phyloP scores from a whole-genome alignment of 1,140 invertebrate species.

The Monochamus saltuarius region DNA sequence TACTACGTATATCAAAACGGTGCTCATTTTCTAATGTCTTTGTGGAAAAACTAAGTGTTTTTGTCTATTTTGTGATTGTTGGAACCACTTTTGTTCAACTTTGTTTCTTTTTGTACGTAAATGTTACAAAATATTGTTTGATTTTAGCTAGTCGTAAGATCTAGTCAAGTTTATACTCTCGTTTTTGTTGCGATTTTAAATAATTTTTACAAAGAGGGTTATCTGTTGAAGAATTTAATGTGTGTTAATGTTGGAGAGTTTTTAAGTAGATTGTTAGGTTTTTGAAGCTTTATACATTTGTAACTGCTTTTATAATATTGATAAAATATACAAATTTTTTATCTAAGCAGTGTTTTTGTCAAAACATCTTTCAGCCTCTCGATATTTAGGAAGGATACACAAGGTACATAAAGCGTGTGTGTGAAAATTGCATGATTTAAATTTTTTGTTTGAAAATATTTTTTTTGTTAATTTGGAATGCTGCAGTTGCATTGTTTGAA shows the following conservation, averaged over 20 bases:
- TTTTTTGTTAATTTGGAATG: background rate
- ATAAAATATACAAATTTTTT: conserved; percentile 31
- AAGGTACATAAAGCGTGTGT: background rate
- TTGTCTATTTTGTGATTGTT: background rate
- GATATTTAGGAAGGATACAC: no score
- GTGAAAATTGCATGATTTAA: background rate
- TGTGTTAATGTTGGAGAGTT: conserved; percentile 37
- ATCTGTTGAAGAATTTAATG: conserved; percentile 29
- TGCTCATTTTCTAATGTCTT: conserved; percentile 13
- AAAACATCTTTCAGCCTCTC: conserved; percentile 6
- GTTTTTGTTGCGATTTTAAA: conserved; percentile 2
- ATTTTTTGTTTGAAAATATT: background rate
- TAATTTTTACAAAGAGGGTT: conserved; percentile 9
- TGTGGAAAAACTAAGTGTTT: conserved; percentile 3
- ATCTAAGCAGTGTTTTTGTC: conserved; percentile 15
- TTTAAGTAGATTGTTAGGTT: conserved; percentile 23
- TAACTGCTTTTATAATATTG: conserved; percentile 30
- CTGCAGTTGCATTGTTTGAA: no score
- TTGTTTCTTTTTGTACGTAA: conserved; percentile 8
- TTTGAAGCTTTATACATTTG: conserved; percentile 40
- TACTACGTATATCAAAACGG: background rate
- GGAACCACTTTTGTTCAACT: conserved; percentile 1
- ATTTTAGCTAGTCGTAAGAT: conserved; percentile 15
- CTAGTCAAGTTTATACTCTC: conserved; percentile 4
- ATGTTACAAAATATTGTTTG: background rate